Conservation (phyloP, 2,888 invertebrate species). For the Yponomeuta plumbellus region DNA sequence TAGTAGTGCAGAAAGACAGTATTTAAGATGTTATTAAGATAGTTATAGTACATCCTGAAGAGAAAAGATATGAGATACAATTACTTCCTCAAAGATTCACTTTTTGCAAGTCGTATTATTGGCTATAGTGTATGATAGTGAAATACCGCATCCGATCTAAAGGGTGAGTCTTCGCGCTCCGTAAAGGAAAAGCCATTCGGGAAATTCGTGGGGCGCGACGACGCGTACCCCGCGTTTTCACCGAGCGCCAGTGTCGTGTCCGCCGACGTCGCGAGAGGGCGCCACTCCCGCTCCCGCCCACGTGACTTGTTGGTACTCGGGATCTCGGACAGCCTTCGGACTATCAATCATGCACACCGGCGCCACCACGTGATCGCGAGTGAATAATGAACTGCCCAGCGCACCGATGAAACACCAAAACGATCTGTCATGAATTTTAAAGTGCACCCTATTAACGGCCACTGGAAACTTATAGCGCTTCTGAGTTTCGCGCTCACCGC, state of each 20-base stretch:
- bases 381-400: constrained; percentile 30
- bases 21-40: too few species aligned
- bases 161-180: constrained; percentile 49
- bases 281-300: constrained; percentile 51
- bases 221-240: constrained; percentile 58
- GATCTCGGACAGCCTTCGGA: constrained; percentile 16
- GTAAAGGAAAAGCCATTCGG: constrained; percentile 65
- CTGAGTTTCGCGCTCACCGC: constrained; percentile 52
- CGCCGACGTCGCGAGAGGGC: constrained; percentile 71
- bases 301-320: constrained; percentile 65
- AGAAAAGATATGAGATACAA: too few species aligned
- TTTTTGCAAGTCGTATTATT: too few species aligned
- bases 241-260: constrained; percentile 62
- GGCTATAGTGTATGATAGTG: not conserved
- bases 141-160: constrained; percentile 46
- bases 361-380: constrained; percentile 36
- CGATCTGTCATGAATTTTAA: constrained; percentile 63
- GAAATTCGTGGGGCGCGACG: constrained; percentile 72
- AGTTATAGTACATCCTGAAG: too few species aligned
- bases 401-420: constrained; percentile 22
- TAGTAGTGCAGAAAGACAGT: too few species aligned
- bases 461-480: constrained; percentile 60
- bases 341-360: constrained; percentile 44
- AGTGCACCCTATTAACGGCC: constrained; percentile 54
- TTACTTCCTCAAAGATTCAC: too few species aligned